Conservation (phyloP, 2,797 vertebrate genomes). For the Onychomys arenicola region DNA sequence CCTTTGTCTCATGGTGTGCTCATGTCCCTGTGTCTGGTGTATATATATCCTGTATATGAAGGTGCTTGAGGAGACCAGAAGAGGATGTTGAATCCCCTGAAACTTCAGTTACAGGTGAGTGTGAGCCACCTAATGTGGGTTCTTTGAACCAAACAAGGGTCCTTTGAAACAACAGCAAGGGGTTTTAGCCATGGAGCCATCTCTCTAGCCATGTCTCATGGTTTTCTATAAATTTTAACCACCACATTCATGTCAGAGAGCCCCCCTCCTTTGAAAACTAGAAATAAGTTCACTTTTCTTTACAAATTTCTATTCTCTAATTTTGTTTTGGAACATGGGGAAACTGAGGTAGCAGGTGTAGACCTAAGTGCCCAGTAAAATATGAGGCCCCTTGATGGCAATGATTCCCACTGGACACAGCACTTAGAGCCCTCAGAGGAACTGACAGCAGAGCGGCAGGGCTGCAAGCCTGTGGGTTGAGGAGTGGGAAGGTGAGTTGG, state of each 20-base stretch:
- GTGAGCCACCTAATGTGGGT: neutral
- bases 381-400: neutral
- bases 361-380: neutral
- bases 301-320: neutral
- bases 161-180: neutral
- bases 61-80: neutral
- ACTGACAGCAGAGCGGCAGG: neutral
- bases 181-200: neutral
- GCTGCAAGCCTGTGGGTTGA: neutral
- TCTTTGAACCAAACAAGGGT: neutral
- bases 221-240: neutral
- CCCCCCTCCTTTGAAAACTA: neutral
- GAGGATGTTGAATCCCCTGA: neutral
- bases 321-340: neutral
- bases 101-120: neutral
- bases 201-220: neutral
- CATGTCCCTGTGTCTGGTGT: neutral
- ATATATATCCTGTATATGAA: neutral
- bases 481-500: neutral
- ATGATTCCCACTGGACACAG: neutral
- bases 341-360: neutral
- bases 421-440: neutral
- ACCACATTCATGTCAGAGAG: neutral
- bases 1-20: neutral
- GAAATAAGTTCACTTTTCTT: neutral